Percentiles rank a stretch among this genome's conserved stretches.
These are phyloP conservation scores for Rachycentron canadum DNA, from an alignment of 2,797 vertebrate species.

Conservation along the genomic window DNA sequence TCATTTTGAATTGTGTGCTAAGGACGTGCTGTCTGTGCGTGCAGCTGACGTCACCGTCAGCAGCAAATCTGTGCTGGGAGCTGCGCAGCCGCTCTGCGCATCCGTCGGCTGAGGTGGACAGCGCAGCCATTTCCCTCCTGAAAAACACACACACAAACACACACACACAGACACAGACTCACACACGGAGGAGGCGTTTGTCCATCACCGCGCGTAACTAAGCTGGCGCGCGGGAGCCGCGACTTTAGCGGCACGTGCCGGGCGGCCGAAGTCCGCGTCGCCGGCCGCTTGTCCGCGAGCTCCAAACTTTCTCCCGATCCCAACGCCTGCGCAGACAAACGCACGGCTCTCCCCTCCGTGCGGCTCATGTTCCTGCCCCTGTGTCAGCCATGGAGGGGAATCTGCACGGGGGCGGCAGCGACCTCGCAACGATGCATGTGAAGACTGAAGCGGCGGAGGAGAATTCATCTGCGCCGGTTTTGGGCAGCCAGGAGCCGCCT, in stretches of 20 bases:
- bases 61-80: conserved; percentile 76
- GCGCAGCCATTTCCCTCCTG: conserved; percentile 83
- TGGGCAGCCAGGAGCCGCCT: conserved; percentile 76
- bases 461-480: conserved; percentile 67
- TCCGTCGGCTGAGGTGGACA: conserved; percentile 67
- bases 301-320: conserved; percentile 69
- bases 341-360: neutral
- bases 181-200: neutral
- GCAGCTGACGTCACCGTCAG: conserved; percentile 75
- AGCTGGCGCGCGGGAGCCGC: neutral
- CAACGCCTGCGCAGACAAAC: conserved; percentile 74
- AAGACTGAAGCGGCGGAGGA: conserved; percentile 74
- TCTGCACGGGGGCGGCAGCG: conserved; percentile 47
- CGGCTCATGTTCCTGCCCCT: neutral
- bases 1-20: neutral
- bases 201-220: conserved; percentile 7
- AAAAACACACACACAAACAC: conserved; percentile 19
- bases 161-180: no score
- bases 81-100: conserved; percentile 88
- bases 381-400: conserved; percentile 64
- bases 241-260: conserved; percentile 15
- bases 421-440: conserved; percentile 61
- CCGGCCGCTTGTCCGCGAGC: conserved; percentile 32
- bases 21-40: neutral
- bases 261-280: conserved; percentile 17